A percentile compares a stretch with the other conserved stretches of the same genome.
Evolutionary conservation across 2,113 vertebrate species (phyloP).

Genomic region (Felis catus): DNA sequence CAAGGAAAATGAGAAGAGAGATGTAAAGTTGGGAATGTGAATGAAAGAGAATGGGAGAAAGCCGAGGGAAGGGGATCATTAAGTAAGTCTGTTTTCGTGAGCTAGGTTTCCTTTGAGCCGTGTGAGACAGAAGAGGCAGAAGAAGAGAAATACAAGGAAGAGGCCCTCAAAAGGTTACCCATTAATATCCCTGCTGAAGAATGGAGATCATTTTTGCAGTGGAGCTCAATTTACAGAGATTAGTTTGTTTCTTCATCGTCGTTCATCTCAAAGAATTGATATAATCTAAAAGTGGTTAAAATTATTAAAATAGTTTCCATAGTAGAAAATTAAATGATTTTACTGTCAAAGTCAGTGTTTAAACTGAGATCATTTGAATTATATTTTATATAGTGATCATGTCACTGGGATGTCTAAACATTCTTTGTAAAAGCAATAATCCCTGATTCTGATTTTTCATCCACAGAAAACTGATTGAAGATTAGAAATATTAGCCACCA

Average conservation of each 20-base stretch:
- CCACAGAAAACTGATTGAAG: slow-evolving; percentile 66
- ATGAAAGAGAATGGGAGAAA: slow-evolving; percentile 58
- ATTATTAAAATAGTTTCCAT: slow-evolving; percentile 75
- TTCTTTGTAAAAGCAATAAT: slow-evolving; percentile 67
- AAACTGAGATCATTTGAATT: slow-evolving; percentile 73
- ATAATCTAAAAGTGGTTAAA: slow-evolving; percentile 71
- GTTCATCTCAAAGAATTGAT: slow-evolving; percentile 69
- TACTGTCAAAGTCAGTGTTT: slow-evolving; percentile 75
- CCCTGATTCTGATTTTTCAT: slow-evolving; percentile 65
- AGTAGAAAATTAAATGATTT: slow-evolving; percentile 78
- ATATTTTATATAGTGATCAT: slow-evolving; percentile 74
- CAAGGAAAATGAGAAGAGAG: slow-evolving; percentile 76
- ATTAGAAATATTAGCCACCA: slow-evolving; percentile 55
- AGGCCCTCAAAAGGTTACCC: not conserved
- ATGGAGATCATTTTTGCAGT: slow-evolving; percentile 34
- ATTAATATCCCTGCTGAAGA: not conserved
- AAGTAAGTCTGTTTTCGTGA: slow-evolving; percentile 43
- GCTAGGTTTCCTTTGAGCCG: slow-evolving; percentile 40
- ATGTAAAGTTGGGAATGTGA: slow-evolving; percentile 66
- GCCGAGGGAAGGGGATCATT: slow-evolving; percentile 51
- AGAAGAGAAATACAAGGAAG: slow-evolving; percentile 13
- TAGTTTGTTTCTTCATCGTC: slow-evolving; percentile 67
- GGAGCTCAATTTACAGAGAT: slow-evolving; percentile 60
- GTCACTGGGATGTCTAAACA: slow-evolving; percentile 77
- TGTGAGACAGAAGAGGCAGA: not conserved